Base-by-base conservation (phyloP, 2,888 invertebrate genomes). In the Ophion ellenae region DNA sequence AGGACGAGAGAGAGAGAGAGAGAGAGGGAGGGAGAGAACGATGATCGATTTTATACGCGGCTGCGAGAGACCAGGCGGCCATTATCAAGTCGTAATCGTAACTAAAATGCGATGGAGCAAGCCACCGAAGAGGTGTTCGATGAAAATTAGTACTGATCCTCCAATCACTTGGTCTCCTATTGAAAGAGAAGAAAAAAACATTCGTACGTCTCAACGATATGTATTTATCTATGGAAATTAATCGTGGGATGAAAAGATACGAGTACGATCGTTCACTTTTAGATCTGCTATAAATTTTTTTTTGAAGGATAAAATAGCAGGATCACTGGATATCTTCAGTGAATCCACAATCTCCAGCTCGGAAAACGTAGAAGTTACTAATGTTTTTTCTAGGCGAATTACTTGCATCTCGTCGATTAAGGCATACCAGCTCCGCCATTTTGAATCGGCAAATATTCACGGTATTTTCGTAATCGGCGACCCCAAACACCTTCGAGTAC, bases 31-130 rank as follows among this genome's bases (percentile, higher is more conserved):
- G 9, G 47, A 47, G 10, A 47, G 47, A 36, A 40, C 40, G 64
- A 28, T 32, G n/a, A 47, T 47, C 32, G 70, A 47, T 70, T 79
- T 79, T 36, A 78, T 59, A n/a, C 10, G 67, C 40, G 10, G 59
- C 45, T 17, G 32, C 24, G 28, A 78, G 67, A 2, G 59, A 59
- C 10, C 32, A 0, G 10, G 32, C 24, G 20, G 20, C 61, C 40
- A 79, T 70, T 79, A 47, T 47, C 63, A 2, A 24, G 69, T 47
- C 47, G 47, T 70, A 70, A 70, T 79, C 78, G 63, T 79, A 79
- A 70, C 47, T 70, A 70, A 79, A 70, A 61, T 69, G 69, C 59
- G 17, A 2, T 40, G 17, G 69, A 69, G 61, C 69, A 24, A 59
- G 53, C 14, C 17, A 10, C 40, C 32, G 4, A 28, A 40, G 40